Evolutionary conservation across 2,888 invertebrate genomes (phyloP).

Genomic region (Nephrotoma flavescens): DNA sequence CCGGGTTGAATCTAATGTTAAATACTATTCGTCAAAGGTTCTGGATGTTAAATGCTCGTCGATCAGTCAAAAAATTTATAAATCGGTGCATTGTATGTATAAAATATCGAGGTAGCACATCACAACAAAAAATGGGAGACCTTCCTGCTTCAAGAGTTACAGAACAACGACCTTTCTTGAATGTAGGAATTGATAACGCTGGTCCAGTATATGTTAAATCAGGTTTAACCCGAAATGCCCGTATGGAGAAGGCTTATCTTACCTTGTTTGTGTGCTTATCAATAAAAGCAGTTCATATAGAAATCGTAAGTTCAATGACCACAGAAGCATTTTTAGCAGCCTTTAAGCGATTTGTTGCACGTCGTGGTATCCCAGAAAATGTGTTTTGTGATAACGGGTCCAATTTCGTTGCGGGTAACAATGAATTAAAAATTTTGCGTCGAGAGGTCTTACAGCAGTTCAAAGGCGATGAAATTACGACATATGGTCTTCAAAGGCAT

Average conservation of each 20-base stretch:
- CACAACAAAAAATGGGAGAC: not conserved
- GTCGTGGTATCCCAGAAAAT: not conserved
- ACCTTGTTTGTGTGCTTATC: not conserved
- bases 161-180: not conserved
- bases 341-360: not conserved
- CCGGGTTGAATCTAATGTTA: not conserved
- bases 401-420: not conserved
- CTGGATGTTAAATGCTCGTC: not conserved
- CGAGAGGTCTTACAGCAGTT: not conserved
- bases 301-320: not conserved
- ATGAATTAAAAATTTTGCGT: not conserved
- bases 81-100: not conserved
- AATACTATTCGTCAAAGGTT: not conserved
- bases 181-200: not conserved
- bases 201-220: not conserved
- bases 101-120: not conserved
- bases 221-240: not conserved
- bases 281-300: not conserved
- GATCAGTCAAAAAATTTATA: not conserved
- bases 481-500: not conserved
- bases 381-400: not conserved
- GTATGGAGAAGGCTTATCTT: not conserved
- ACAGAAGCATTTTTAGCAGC: not conserved
- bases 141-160: not conserved
- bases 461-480: not conserved